A percentile compares a stretch with the other conserved stretches of the same genome.
phyloP scores from a whole-genome alignment of 2,888 invertebrate species.

The Troides oblongomaculatus region DNA sequence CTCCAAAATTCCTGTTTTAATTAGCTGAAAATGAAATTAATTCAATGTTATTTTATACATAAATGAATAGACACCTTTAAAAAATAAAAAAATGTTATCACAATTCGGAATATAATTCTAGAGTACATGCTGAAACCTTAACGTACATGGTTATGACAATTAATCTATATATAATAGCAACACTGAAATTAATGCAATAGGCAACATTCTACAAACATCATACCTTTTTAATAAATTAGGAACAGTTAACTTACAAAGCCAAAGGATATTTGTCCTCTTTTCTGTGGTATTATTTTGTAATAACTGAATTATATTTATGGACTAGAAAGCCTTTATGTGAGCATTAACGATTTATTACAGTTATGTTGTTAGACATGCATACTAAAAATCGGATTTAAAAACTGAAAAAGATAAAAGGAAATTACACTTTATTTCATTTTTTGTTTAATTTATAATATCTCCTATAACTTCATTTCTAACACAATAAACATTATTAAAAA shows the following conservation, averaged over 20 bases:
- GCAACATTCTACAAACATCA: slow-evolving; percentile 44
- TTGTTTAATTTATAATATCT: no score
- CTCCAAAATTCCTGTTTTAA: background rate
- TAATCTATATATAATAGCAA: slow-evolving; percentile 33
- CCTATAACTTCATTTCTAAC: slow-evolving; percentile 27
- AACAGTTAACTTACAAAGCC: slow-evolving; percentile 58
- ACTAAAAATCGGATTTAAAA: no score
- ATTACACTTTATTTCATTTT: background rate
- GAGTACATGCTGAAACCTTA: slow-evolving; percentile 44
- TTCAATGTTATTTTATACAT: background rate
- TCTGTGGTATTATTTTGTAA: slow-evolving; percentile 26
- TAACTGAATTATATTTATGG: slow-evolving; percentile 44
- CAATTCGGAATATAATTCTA: slow-evolving; percentile 60
- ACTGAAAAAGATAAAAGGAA: background rate
- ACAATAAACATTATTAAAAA: slow-evolving; percentile 7
- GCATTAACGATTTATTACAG: slow-evolving; percentile 14
- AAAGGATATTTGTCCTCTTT: slow-evolving; percentile 35
- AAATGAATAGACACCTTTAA: slow-evolving; percentile 26
- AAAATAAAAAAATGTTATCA: slow-evolving; percentile 51
- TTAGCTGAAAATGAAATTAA: no score
- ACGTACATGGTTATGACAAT: slow-evolving; percentile 46
- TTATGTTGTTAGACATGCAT: background rate
- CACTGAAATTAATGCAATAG: slow-evolving; percentile 43
- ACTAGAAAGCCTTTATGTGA: slow-evolving; percentile 53
- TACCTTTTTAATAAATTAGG: slow-evolving; percentile 42